Base-by-base conservation (phyloP, 2,888 invertebrate genomes). In the Metopia argyrocephala region DNA sequence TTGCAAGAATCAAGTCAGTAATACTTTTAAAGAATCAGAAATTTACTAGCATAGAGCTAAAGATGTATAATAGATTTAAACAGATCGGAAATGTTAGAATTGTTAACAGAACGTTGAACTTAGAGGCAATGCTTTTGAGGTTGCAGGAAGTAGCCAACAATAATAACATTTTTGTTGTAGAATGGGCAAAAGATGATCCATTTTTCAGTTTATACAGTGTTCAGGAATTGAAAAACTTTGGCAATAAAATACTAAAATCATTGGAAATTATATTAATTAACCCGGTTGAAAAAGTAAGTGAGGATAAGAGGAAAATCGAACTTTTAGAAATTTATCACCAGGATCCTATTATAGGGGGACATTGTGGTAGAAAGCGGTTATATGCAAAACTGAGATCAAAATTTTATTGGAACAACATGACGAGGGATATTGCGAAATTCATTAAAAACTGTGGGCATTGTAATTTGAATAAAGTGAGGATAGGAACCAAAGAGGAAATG, bases 101-200 rank as follows among this genome's bases (percentile, higher is more conserved):
- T 46, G 62, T 38, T 65, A 78, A 82, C 74, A 68, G 31, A 79
- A 71, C 52, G 76, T 25, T 64, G 56, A 38, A 70, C 23, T 75
- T 75, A 65, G 73, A 46, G 45, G 18, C 71, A 20, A 56, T 68
- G 38, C 68, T 68, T 56, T 68, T 56, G 66, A 70, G 70, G 59
- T 52, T 61, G 6, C 59, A 70, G 61, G 21, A 23, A 5, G 23
- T 21, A 54, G 56, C 25, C 52, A 20, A 20, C 56, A 64, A 64
- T 54, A 12, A 73, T 21, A 64, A 66, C 2, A 59, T 66, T 21
- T 52, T 20, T 3, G 5, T 20, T 15, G 25, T 6, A 18, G n/a
- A 50, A 15, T 18, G 15, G 5, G n/a, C n/a, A 5, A 5, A 15
- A 50, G 70, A 64, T 38, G 48, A 5, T 31, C 9, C 31, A 31